phyloP scores from a whole-genome alignment of 2,888 invertebrate genomes.

The Pheosia gnoma region DNA sequence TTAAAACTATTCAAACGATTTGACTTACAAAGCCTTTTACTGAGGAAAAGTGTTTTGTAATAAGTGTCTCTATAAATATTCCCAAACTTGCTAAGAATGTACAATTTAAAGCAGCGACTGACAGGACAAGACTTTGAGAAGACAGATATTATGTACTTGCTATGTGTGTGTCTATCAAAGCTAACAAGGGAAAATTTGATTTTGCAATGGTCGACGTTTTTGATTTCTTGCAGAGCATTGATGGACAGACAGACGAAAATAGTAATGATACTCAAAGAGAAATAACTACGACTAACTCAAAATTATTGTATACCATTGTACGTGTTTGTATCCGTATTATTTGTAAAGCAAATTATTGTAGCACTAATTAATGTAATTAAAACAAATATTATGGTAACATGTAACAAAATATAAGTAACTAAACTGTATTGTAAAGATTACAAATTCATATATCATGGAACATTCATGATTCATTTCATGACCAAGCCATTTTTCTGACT shows the following conservation, averaged over 20 bases:
- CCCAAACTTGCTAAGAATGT: too few species aligned
- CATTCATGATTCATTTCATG: too few species aligned
- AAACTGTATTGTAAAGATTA: too few species aligned
- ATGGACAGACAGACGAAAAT: neutral
- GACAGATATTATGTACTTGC: too few species aligned
- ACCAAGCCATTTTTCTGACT: too few species aligned
- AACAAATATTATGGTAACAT: constrained; percentile 8
- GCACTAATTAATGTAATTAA: constrained; percentile 36
- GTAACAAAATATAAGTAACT: neutral
- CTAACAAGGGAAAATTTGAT: neutral
- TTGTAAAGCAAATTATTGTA: constrained; percentile 45
- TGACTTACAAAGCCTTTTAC: too few species aligned
- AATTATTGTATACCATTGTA: constrained; percentile 21
- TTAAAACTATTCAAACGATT: too few species aligned
- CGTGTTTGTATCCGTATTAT: constrained; percentile 27
- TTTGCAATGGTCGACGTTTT: too few species aligned
- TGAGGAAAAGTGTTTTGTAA: too few species aligned
- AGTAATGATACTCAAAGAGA: neutral
- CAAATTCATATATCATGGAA: too few species aligned
- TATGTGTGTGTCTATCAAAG: neutral
- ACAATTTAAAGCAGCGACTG: too few species aligned
- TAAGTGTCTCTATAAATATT: too few species aligned
- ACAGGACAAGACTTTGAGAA: neutral
- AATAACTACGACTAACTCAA: neutral
- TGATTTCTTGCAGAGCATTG: neutral